Percentiles rank a stretch among this genome's conserved stretches.
phyloP scores from a whole-genome alignment of 2,888 invertebrate species.

The Meteorus colon region DNA sequence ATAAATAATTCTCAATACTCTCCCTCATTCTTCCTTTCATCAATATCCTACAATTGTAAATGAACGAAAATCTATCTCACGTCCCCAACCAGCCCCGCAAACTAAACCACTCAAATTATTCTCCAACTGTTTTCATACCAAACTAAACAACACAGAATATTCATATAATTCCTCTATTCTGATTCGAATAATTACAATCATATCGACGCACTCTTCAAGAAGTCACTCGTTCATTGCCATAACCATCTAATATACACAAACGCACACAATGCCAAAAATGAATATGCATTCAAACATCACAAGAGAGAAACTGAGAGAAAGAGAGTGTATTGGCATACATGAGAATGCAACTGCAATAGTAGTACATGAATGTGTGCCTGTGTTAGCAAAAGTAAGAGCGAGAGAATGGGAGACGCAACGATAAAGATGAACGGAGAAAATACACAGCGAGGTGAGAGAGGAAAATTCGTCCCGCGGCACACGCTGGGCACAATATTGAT shows the following conservation, averaged over 20 bases:
- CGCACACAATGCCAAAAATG: background rate
- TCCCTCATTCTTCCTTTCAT: no score
- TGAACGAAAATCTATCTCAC: no score
- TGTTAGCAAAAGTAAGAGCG: background rate
- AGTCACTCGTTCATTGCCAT: background rate
- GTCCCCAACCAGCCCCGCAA: no score
- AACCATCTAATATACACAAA: background rate
- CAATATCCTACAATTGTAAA: no score
- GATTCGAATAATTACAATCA: background rate
- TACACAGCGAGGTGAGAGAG: conserved; percentile 44
- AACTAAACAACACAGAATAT: background rate
- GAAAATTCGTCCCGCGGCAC: conserved; percentile 57
- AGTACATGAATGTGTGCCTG: background rate
- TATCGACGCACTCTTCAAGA: background rate
- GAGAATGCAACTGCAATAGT: background rate
- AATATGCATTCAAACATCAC: background rate
- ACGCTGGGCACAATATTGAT: conserved; percentile 71
- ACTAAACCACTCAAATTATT: no score
- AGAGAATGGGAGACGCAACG: conserved; percentile 43
- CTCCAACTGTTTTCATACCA: no score
- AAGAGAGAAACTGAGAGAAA: background rate
- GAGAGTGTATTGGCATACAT: background rate
- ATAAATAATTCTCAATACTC: no score
- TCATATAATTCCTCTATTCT: background rate
- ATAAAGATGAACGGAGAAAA: conserved; percentile 30